Evolutionary conservation across 2,113 vertebrate species (phyloP), one percentile per base, ranked within the genome.

Genomic region (Seriola quinqueradiata): DNA sequence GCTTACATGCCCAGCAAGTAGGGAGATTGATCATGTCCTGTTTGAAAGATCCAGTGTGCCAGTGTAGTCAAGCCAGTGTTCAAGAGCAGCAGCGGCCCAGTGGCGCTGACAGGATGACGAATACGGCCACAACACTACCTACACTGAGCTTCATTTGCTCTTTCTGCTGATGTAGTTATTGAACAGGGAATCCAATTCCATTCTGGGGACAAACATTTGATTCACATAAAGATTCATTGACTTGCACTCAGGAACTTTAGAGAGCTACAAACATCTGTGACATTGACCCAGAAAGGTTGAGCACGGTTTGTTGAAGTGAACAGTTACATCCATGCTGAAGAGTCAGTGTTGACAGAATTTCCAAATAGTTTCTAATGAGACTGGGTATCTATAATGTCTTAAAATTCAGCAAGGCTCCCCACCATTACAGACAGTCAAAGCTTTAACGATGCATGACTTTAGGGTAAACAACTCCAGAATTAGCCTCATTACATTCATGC

Each of bases 91-190:
- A 17, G 73, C 28, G 21, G 64, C 82, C 64, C 61, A 90, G 59
- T 38, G 52, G 57, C 58, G 88, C 82, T 81, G 90, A 90, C 82
- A 83, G 68, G 57, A 83, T 81, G 60, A 89, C 72, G 73, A 81
- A 79, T 70, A 70, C 40, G 1, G 74, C 71, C 25, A 36, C 79
- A 77, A 73, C 80, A 92, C 76, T 55, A 77, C 82, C 80, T 68
- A 71, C 23, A 70, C 82, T 25, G 69, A 79, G 64, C 65, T 73
- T 69, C 70, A 78, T 89, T 89, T 74, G 74, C 75, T 70, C 63
- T 81, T 84, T 88, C 78, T 86, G 84, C 84, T 90, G 85, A 88
- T 78, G 57, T 66, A 44, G 72, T 70, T 81, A 83, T 80, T 83
- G 84, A 87, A 83, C 58, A 38, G 54, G 25, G 54, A 85, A 79